A percentile compares a stretch with the other conserved stretches of the same genome.
phyloP scores from a whole-genome alignment of 2,113 vertebrate species.

The Lasiurus borealis region DNA sequence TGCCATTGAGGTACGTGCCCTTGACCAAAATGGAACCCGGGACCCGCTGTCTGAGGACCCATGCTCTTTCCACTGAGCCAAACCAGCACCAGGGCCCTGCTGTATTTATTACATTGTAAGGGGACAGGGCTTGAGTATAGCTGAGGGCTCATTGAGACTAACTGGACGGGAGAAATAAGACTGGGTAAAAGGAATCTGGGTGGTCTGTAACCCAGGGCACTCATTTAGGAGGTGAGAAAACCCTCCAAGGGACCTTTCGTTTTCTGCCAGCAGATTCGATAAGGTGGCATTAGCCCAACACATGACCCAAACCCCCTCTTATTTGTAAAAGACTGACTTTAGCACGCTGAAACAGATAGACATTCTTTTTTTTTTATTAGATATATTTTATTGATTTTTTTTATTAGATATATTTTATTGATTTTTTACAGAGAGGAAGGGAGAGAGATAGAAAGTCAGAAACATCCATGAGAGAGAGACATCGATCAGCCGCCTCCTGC shows the following conservation, averaged over 20 bases:
- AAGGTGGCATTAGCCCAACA: not conserved
- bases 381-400: too few relatives aligned
- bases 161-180: not conserved
- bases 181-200: not conserved
- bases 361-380: too few relatives aligned
- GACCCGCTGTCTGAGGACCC: too few relatives aligned
- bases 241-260: not conserved
- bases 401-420: too few relatives aligned
- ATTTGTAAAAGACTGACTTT: not conserved
- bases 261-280: not conserved
- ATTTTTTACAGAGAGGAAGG: too few relatives aligned
- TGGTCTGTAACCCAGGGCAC: not conserved
- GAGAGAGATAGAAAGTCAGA: too few relatives aligned
- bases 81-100: not conserved
- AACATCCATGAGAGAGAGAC: too few relatives aligned
- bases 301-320: not conserved
- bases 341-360: not conserved
- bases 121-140: not conserved
- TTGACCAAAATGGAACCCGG: too few relatives aligned
- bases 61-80: too few relatives aligned
- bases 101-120: not conserved
- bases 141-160: not conserved
- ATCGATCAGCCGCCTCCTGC: too few relatives aligned
- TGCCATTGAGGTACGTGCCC: too few relatives aligned
- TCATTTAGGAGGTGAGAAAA: not conserved